Evolutionary conservation across 2,888 invertebrate genomes (phyloP).

Genomic region (Pammene aurita): DNA sequence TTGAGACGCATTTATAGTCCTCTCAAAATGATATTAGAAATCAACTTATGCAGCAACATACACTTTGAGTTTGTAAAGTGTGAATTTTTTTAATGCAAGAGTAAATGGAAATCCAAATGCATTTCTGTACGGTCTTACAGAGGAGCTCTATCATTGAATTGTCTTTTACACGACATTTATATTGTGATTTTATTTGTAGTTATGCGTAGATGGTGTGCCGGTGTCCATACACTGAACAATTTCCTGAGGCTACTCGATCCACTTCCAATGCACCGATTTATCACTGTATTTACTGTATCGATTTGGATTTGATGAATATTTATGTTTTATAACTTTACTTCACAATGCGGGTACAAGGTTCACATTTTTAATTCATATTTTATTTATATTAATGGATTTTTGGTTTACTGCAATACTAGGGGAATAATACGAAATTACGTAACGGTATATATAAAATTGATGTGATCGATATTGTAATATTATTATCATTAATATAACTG

Average conservation of each 20-base stretch:
- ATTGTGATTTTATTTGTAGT: slow-evolving; percentile 41
- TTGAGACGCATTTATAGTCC: too few species aligned
- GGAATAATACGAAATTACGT: slow-evolving; percentile 29
- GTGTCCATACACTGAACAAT: slow-evolving; percentile 17
- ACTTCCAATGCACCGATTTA: slow-evolving; percentile 19
- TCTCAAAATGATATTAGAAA: too few species aligned
- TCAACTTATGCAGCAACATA: too few species aligned
- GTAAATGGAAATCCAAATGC: too few species aligned
- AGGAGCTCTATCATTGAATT: slow-evolving; percentile 8
- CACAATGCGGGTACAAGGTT: slow-evolving; percentile 34
- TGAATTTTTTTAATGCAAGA: too few species aligned
- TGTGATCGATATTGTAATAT: slow-evolving; percentile 34
- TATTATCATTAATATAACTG: slow-evolving; percentile 19
- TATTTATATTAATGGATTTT: slow-evolving; percentile 23
- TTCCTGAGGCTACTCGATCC: slow-evolving; percentile 32
- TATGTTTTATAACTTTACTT: slow-evolving; percentile 7
- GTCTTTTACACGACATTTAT: slow-evolving; percentile 34
- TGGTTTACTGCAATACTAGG: slow-evolving; percentile 26
- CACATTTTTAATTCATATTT: slow-evolving; percentile 22
- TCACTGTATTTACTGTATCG: slow-evolving; percentile 11
- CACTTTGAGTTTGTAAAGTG: too few species aligned
- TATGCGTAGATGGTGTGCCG: slow-evolving; percentile 18
- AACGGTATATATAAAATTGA: slow-evolving; percentile 25
- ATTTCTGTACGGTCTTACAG: not conserved
- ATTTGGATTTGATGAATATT: slow-evolving; percentile 15